Conservation (phyloP, 2,113 vertebrate genomes). For the Hiodon alosoides region DNA sequence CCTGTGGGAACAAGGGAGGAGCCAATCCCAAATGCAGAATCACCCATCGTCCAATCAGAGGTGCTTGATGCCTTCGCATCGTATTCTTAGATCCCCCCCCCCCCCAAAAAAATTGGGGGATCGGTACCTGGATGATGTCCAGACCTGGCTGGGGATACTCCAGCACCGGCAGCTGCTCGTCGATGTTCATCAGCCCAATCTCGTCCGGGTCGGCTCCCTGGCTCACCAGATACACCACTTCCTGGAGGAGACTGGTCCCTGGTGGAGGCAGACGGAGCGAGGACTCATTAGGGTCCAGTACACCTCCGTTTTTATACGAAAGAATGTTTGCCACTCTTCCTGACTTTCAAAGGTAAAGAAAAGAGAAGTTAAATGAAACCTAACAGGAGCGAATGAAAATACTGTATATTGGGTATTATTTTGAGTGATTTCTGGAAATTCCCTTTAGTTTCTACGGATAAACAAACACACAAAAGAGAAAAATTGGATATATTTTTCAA, state of each 20-base stretch:
- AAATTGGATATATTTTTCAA: no score
- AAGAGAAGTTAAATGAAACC: no score
- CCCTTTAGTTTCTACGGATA: no score
- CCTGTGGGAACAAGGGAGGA: conserved; percentile 57
- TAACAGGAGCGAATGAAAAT: no score
- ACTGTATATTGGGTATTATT: no score
- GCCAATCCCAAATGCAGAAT: not conserved
- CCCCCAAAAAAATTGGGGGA: not conserved
- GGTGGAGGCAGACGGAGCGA: conserved; percentile 25
- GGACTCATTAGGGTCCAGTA: not conserved
- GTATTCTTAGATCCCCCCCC: no score
- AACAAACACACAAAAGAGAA: no score
- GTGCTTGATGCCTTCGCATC: not conserved
- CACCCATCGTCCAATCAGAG: no score
- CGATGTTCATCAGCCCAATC: conserved; percentile 97
- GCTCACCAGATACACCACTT: conserved; percentile 94
- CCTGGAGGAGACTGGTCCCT: conserved; percentile 95
- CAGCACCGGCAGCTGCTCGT: conserved; percentile 92
- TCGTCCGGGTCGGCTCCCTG: conserved; percentile 95
- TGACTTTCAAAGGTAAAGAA: not conserved
- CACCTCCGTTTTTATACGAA: not conserved
- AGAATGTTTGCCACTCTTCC: no score
- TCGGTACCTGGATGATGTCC: conserved; percentile 92
- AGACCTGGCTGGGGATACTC: conserved; percentile 95
- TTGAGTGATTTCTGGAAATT: no score